Conservation (phyloP, 1,140 invertebrate genomes). For the Drosophila sturtevanti region DNA sequence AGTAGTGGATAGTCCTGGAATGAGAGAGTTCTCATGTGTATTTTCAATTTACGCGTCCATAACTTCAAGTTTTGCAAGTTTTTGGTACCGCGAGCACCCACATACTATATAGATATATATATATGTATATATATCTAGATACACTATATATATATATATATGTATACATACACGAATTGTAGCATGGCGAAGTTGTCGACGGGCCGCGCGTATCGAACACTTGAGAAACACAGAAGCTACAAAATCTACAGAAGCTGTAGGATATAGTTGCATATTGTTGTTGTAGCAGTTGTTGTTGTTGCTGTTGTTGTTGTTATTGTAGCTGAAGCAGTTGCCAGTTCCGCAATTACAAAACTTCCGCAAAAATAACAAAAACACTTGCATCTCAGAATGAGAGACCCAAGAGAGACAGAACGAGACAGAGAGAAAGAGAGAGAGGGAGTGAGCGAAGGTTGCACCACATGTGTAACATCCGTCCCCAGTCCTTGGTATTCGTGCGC, state of each 20-base stretch:
- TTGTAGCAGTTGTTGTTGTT: background rate
- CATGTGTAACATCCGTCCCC: slow-evolving; percentile 46
- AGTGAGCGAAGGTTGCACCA: slow-evolving; percentile 37
- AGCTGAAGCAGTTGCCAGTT: slow-evolving; percentile 71
- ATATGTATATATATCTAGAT: background rate
- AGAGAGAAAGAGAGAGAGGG: background rate
- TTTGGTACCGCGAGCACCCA: slow-evolving; percentile 36
- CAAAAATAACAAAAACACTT: slow-evolving; percentile 78
- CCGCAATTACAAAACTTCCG: slow-evolving; percentile 78
- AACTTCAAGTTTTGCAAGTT: slow-evolving; percentile 79
- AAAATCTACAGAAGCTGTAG: slow-evolving; percentile 25
- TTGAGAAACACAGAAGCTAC: slow-evolving; percentile 54
- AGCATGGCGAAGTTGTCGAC: slow-evolving; percentile 36
- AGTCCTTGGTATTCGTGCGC: slow-evolving; percentile 29
- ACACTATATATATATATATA: too few species aligned
- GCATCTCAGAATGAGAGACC: slow-evolving; percentile 11
- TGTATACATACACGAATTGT: background rate
- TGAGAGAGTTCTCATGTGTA: slow-evolving; percentile 64
- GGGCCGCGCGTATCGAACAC: slow-evolving; percentile 66
- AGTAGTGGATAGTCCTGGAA: slow-evolving; percentile 2
- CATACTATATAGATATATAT: background rate
- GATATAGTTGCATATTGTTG: background rate
- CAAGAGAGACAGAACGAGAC: background rate
- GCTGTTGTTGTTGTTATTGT: slow-evolving; percentile 9
- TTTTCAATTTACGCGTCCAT: slow-evolving; percentile 81